A percentile compares a stretch with the other conserved stretches of the same genome.
phyloP scores from a whole-genome alignment of 2,888 invertebrate genomes.

The Chaetoderma sp. region DNA sequence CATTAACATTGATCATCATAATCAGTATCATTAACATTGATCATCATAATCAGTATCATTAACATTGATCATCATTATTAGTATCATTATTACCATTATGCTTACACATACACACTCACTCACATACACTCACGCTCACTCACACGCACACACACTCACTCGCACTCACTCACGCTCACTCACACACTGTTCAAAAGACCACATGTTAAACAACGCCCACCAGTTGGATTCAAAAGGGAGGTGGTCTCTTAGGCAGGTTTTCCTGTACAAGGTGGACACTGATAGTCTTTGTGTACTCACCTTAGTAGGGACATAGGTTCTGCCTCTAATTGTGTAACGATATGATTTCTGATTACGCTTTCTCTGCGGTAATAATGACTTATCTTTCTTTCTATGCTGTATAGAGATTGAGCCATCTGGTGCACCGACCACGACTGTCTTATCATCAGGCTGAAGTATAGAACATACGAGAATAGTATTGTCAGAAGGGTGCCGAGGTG shows the following conservation, averaged over 20 bases:
- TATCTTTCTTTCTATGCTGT: conserved; percentile 76
- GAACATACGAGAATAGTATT: neutral
- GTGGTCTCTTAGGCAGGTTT: too few species aligned
- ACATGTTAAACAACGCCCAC: neutral
- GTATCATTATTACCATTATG: too few species aligned
- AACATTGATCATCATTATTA: too few species aligned
- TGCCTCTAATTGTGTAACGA: conserved; percentile 46
- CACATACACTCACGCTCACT: too few species aligned
- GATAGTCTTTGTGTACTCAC: conserved; percentile 17
- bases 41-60: too few species aligned
- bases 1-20: too few species aligned
- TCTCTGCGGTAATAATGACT: conserved; percentile 55
- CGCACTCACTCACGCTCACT: too few species aligned
- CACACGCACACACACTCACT: neutral
- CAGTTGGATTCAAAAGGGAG: neutral
- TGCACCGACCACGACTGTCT: conserved; percentile 90
- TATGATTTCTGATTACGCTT: conserved; percentile 52
- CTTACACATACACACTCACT: too few species aligned
- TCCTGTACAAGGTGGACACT: neutral
- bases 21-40: too few species aligned
- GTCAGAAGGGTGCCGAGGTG: too few species aligned
- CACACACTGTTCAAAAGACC: neutral
- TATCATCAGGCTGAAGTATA: conserved; percentile 77
- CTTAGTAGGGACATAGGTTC: conserved; percentile 43
- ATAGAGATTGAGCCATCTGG: conserved; percentile 92